Evolutionary conservation across 1,140 invertebrate genomes (phyloP), one percentile per base, ranked within the genome.

Genomic region (Platyscapa corneri): DNA sequence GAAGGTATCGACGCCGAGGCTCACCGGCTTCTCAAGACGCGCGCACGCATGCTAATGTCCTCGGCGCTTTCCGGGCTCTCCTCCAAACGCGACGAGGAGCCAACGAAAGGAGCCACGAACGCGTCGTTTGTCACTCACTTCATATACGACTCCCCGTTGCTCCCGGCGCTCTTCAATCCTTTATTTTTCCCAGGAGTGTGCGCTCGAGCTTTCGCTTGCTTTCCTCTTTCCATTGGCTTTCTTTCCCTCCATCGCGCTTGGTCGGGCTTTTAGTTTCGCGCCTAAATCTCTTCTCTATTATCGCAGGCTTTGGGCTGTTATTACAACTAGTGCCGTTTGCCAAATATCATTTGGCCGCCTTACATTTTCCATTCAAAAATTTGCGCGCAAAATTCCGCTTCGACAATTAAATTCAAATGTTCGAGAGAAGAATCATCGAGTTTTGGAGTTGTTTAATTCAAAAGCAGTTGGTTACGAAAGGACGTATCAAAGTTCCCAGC

Each of bases 51-150:
- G 82, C 16, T 75, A 76, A 83, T 76, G 37, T 18, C 46, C 49
- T 60, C 23, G 56, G 5, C 42, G 16, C 32, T 32, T 42, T 42
- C 18, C 32, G 20, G 32, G 6, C 30, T 18, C 20, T 56, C 23
- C 23, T 53, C 14, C 14, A 14, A 14, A 23, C 75, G 10, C 46
- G 37, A 67, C 20, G 12, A 67, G 56, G 39, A 60, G 56, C 20
- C 1, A 27, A 60, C 56, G 56, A 23, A 60, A 60, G 56, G 23
- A 67, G 79, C 42, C 49, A 83, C 56, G 82, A 67, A 67, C 75
- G 60, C 34, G 34, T 77, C 74, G 75, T 83, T 83, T 83, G 82
- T 83, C 82, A 83, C 74, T 77, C 53, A 37, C 30, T 83, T 77
- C 67, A 53, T 67, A 30, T 23, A 65, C 46, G 75, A 77, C 27